These are phyloP conservation scores for Acrobeloides nanus DNA, from an alignment of 2,888 invertebrate genomes.

Conservation along the genomic window DNA sequence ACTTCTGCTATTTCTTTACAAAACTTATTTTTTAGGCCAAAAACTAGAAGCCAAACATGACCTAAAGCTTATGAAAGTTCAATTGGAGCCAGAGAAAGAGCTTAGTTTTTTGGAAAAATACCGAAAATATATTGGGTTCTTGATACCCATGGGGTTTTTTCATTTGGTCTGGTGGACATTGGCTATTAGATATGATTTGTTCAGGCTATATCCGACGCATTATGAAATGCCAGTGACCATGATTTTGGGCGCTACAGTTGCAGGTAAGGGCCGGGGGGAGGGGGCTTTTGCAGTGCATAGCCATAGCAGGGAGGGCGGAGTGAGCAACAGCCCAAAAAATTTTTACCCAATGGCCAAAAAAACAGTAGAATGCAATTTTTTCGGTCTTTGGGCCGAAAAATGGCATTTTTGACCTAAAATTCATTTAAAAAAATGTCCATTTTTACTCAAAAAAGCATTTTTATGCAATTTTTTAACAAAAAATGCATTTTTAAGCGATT, in stretches of 20 bases:
- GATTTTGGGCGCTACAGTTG: slow-evolving; percentile 25
- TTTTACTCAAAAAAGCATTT: too few relatives aligned
- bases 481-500: too few relatives aligned
- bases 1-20: not conserved
- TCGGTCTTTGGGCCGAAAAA: too few relatives aligned
- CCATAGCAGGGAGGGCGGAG: too few relatives aligned
- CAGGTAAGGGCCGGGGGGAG: slow-evolving; percentile 23
- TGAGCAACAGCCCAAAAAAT: too few relatives aligned
- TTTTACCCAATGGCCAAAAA: too few relatives aligned
- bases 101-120: too few relatives aligned
- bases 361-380: too few relatives aligned
- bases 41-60: slow-evolving; percentile 15
- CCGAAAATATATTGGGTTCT: slow-evolving; percentile 25
- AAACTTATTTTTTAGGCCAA: slow-evolving; percentile 16
- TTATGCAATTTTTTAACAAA: too few relatives aligned
- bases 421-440: too few relatives aligned
- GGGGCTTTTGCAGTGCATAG: slow-evolving; percentile 6
- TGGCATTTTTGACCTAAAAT: too few relatives aligned
- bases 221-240: slow-evolving; percentile 29
- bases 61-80: not conserved
- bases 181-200: slow-evolving; percentile 27
- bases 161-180: slow-evolving; percentile 26
- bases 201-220: slow-evolving; percentile 21
- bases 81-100: too few relatives aligned
- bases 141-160: slow-evolving; percentile 21